Percentiles rank a stretch among this genome's conserved stretches.
Conservation (phyloP, 2,113 vertebrate genomes). For the Ia io region DNA sequence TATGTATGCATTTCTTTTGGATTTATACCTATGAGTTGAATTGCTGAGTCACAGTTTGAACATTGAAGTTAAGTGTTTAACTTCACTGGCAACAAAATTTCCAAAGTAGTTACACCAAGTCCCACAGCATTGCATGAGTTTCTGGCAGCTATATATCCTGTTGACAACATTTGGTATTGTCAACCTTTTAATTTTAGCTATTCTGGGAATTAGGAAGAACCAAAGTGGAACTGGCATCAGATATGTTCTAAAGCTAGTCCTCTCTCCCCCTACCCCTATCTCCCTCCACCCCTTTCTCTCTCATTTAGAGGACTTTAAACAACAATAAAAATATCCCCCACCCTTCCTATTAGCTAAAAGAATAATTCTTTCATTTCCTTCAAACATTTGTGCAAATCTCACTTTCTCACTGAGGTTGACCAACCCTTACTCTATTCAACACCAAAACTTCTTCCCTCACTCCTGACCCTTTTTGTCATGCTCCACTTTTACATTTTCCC, state of each 20-base stretch:
- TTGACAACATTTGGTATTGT: neutral
- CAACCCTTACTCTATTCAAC: neutral
- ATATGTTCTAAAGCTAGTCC: neutral
- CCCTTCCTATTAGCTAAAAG: neutral
- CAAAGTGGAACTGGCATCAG: neutral
- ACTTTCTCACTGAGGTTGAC: neutral
- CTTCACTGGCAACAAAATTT: conserved; percentile 9
- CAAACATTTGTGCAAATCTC: neutral
- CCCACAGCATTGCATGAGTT: neutral
- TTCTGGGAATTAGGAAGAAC: neutral
- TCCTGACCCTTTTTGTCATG: neutral
- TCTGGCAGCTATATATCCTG: neutral
- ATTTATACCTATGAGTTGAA: neutral
- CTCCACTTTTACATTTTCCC: neutral
- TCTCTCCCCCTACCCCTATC: neutral
- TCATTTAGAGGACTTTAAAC: neutral
- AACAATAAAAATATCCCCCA: neutral
- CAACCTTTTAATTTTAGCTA: neutral
- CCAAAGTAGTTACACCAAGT: neutral
- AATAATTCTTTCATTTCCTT: neutral
- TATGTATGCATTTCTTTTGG: neutral
- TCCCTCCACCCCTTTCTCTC: neutral
- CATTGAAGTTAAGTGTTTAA: neutral
- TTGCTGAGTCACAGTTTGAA: neutral
- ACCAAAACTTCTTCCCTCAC: neutral